Conservation (phyloP, 2,113 vertebrate genomes). For the Recurvirostra avosetta region DNA sequence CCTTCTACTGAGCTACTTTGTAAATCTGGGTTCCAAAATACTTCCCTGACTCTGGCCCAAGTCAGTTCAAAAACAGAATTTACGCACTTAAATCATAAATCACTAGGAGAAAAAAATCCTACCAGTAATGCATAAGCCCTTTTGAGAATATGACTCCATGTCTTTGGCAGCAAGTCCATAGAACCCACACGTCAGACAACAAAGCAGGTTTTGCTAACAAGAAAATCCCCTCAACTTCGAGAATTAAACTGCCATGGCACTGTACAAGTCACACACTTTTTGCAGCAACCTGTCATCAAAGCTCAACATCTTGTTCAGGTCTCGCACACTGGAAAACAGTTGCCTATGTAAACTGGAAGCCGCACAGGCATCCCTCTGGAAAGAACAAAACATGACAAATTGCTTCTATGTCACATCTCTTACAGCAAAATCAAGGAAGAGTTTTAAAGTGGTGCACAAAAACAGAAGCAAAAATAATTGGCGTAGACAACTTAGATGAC, state of each 20-base stretch:
- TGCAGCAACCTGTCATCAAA: background rate
- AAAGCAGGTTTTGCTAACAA: background rate
- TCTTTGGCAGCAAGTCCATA: background rate
- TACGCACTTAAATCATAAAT: background rate
- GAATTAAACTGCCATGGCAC: background rate
- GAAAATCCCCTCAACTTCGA: background rate
- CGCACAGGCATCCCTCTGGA: background rate
- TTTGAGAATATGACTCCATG: background rate
- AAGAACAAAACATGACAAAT: background rate
- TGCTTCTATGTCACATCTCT: background rate
- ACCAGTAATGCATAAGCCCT: background rate
- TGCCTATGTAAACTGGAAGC: background rate
- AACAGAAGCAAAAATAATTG: background rate
- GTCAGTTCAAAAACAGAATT: background rate
- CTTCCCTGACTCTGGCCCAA: background rate
- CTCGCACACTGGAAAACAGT: background rate
- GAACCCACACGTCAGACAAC: background rate
- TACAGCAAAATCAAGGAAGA: background rate
- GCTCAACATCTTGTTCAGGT: background rate
- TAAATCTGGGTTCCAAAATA: background rate
- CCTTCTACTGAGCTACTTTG: background rate
- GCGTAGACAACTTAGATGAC: background rate
- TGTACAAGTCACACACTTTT: accelerated
- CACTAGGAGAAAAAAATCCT: background rate
- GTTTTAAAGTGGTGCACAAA: background rate